A percentile compares a stretch with the other conserved stretches of the same genome.
Evolutionary conservation across 2,888 invertebrate genomes (phyloP).

Genomic region (Drosophila recens): DNA sequence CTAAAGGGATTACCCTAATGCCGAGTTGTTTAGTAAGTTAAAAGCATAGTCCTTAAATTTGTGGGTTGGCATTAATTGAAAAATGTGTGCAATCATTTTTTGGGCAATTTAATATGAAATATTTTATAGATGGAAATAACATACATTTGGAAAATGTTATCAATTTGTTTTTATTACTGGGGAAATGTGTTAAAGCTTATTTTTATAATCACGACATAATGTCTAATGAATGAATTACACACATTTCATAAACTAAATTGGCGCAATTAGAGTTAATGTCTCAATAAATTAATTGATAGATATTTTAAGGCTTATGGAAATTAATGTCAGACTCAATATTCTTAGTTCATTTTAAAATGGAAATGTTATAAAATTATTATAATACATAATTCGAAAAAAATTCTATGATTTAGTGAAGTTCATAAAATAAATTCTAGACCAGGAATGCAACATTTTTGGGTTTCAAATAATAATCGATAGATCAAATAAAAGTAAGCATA

Average conservation of each 20-base stretch:
- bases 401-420: too few species aligned
- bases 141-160: not conserved
- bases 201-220: not conserved
- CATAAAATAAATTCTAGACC: too few species aligned
- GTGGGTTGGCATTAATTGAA: not conserved
- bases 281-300: not conserved
- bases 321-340: too few species aligned
- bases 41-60: constrained; percentile 6
- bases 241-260: not conserved
- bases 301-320: too few species aligned
- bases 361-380: too few species aligned
- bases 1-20: constrained; percentile 23
- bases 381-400: too few species aligned
- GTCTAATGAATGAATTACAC: not conserved
- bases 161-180: not conserved
- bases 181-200: too few species aligned
- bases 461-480: not conserved
- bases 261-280: too few species aligned
- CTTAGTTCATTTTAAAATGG: too few species aligned
- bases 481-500: too few species aligned
- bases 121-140: not conserved
- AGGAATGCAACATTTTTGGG: too few species aligned
- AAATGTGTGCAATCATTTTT: not conserved
- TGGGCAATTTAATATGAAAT: not conserved
- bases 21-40: not conserved